Evolutionary conservation across 2,888 invertebrate genomes (phyloP), one percentile per base, ranked within the genome.

Genomic region (Ecliptopera silaceata): DNA sequence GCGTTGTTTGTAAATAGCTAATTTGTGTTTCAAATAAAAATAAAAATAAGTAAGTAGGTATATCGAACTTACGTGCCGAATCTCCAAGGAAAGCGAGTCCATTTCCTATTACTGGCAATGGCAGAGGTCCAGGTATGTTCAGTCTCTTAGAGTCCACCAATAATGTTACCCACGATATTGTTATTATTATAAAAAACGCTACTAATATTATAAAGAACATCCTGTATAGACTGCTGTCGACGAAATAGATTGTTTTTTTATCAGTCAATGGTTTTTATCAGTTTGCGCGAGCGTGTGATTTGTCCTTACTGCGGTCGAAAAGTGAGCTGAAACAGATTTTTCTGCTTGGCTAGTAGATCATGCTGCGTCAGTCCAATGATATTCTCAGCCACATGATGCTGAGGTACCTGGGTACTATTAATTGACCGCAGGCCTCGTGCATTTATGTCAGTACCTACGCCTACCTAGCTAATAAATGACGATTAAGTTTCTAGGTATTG

Each of bases 31-130:
- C 26, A 26, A 8, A 26, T 8, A 26, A 38, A 38, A 39, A 51
- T 22, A n/a, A 38, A 29, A 38, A n/a, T n/a, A n/a, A n/a, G n/a
- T n/a, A n/a, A n/a, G n/a, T n/a, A n/a, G n/a, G n/a, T n/a, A n/a
- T n/a, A n/a, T n/a, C n/a, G n/a, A 13, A 68, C 69, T 70, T 67
- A 84, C 83, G 70, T 36, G 82, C 68, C 1, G 92, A 82, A 32
- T 71, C 66, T 59, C 79, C 82, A 4, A 81, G 72, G 51, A 92
- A 76, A 4, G 86, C 71, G 18, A 84, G 68, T 0, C 79, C 92
- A 75, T 92, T 91, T 0, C 92, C 93, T 8, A 93, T 36, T 6
- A 93, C 13, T 0, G 92, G 92, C 36, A 83, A 63, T 0, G 79
- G 73, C 0, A 61, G 26, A 0, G 89, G 86, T 4, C 82, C 82